These are phyloP conservation scores for Pyrgilauda ruficollis DNA, from an alignment of 2,113 vertebrate genomes.

Conservation along the genomic window DNA sequence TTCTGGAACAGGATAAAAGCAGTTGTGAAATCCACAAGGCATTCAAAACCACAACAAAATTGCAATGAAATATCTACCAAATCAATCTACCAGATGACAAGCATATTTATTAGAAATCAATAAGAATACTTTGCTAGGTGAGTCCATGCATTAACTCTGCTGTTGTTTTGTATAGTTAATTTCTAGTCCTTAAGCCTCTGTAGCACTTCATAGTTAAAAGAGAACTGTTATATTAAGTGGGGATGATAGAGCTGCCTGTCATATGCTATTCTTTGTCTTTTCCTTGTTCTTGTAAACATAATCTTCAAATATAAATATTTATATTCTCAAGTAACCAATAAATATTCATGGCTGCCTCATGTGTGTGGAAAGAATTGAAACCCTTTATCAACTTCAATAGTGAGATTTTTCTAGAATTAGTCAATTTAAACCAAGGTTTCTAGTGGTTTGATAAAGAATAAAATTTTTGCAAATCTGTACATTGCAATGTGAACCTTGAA, in stretches of 20 bases:
- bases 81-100: not conserved
- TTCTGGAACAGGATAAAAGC: not conserved
- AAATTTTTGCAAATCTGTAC: not conserved
- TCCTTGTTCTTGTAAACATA: not conserved
- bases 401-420: not conserved
- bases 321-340: not conserved
- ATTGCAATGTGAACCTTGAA: not conserved
- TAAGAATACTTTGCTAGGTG: not conserved
- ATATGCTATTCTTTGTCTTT: not conserved
- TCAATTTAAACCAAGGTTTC: not conserved
- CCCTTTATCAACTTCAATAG: fast-evolving
- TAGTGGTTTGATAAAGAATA: not conserved
- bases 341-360: not conserved
- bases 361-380: not conserved
- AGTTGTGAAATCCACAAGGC: not conserved
- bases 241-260: not conserved
- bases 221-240: not conserved
- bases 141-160: not conserved
- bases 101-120: not conserved
- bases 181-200: not conserved
- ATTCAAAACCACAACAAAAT: not conserved
- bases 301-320: not conserved
- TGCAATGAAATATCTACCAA: not conserved
- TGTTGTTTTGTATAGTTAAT: not conserved
- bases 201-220: not conserved